phyloP scores from a whole-genome alignment of 2,113 vertebrate genomes.

The Rhynchomys soricoides region DNA sequence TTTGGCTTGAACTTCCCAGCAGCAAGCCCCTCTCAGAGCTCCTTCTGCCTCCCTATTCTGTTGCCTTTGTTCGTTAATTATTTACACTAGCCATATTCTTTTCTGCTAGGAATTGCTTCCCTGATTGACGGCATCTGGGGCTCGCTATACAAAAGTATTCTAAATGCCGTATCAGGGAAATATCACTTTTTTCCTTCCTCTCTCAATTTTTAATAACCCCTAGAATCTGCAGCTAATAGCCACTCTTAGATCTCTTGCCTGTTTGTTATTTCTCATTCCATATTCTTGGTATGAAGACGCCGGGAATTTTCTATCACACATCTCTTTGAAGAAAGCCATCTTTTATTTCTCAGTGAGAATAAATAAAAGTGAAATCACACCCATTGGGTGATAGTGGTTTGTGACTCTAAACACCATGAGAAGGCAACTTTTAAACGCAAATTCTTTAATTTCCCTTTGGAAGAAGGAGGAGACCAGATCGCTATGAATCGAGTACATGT shows the following conservation, averaged over 20 bases:
- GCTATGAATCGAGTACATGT: not conserved
- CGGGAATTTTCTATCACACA: not conserved
- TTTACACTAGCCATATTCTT: conserved; percentile 66
- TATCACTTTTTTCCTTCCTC: conserved; percentile 39
- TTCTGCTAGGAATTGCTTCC: conserved; percentile 55
- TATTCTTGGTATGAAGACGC: not conserved
- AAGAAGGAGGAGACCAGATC: not conserved
- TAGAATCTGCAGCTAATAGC: conserved; percentile 35
- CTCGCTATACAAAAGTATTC: conserved; percentile 46
- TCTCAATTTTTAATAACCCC: conserved; percentile 72
- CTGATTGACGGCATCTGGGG: conserved; percentile 63
- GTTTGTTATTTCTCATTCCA: conserved; percentile 14
- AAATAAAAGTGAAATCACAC: conserved; percentile 1
- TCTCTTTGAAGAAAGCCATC: conserved; percentile 23
- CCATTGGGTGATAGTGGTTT: not conserved
- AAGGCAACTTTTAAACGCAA: conserved; percentile 31
- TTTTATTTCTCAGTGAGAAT: conserved; percentile 43
- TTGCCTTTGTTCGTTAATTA: conserved; percentile 65
- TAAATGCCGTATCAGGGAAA: conserved; percentile 53
- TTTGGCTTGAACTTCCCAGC: conserved; percentile 44
- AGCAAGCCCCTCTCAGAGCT: not conserved
- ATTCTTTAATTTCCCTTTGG: not conserved
- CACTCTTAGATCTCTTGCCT: not conserved
- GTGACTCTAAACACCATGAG: not conserved
- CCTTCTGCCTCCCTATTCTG: not conserved